Evolutionary conservation across 2,888 invertebrate species (phyloP).

Genomic region (Lithophane leautieri): DNA sequence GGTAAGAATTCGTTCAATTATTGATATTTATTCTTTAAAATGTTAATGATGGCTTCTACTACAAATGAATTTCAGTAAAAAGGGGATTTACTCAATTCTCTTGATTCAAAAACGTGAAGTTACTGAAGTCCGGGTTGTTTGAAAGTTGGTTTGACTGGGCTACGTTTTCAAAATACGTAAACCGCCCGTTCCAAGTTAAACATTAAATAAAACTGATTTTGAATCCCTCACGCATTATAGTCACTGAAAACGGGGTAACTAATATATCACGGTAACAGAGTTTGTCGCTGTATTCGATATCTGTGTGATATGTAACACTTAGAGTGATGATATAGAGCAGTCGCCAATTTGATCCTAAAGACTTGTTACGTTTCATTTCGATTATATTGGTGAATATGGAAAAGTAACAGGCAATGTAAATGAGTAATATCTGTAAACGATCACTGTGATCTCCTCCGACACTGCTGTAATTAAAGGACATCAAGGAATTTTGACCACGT

Average conservation of each 20-base stretch:
- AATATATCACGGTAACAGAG: not conserved
- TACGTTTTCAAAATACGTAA: too few species aligned
- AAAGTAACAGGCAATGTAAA: not conserved
- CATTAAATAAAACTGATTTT: not conserved
- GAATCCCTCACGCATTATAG: not conserved
- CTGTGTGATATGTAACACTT: not conserved
- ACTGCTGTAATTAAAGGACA: not conserved
- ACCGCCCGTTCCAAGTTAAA: too few species aligned
- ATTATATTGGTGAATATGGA: not conserved
- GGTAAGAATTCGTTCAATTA: constrained; percentile 23
- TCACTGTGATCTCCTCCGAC: not conserved
- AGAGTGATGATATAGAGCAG: not conserved
- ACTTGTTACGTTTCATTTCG: not conserved
- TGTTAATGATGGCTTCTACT: constrained; percentile 13
- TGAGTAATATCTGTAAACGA: not conserved
- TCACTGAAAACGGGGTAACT: not conserved
- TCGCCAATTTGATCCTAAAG: not conserved
- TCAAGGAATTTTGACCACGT: not conserved
- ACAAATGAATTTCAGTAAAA: not conserved
- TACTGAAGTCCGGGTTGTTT: not conserved
- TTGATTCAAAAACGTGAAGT: not conserved
- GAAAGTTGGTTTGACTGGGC: not conserved
- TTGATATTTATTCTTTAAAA: constrained; percentile 37
- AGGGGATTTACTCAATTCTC: not conserved
- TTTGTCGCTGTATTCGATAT: not conserved